Conservation (phyloP, 2,888 invertebrate species). For the Keiferia lycopersicella region DNA sequence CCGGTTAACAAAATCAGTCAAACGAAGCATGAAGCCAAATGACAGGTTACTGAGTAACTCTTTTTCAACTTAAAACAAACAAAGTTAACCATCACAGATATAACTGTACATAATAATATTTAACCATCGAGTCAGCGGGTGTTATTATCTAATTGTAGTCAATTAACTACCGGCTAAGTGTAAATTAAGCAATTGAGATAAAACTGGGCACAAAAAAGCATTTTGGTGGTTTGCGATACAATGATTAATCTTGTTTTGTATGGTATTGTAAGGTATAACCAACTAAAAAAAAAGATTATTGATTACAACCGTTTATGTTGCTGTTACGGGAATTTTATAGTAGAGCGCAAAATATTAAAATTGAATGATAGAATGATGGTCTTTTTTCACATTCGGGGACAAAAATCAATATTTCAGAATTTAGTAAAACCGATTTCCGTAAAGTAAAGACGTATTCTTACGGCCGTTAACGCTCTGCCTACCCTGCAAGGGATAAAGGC, state of each 20-base stretch:
- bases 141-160: conserved; percentile 45
- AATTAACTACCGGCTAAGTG: conserved; percentile 42
- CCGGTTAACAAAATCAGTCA: not conserved
- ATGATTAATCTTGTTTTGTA: not conserved
- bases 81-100: not conserved
- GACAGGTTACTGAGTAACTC: conserved; percentile 5
- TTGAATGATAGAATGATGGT: no score
- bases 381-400: no score
- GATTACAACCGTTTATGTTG: no score
- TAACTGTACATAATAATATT: conserved; percentile 13
- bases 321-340: no score
- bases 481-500: no score
- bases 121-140: not conserved
- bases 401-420: no score
- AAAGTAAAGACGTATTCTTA: no score
- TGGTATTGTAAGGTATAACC: not conserved
- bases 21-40: conserved; percentile 1
- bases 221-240: conserved; percentile 1
- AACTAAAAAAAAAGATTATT: no score
- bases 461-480: no score
- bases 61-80: not conserved
- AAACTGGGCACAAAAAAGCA: conserved; percentile 29
- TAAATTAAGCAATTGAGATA: conserved; percentile 46
- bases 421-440: no score
- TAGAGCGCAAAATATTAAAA: no score